These are phyloP conservation scores for Spatula clypeata DNA, from an alignment of 2,797 vertebrate genomes.

Conservation along the genomic window DNA sequence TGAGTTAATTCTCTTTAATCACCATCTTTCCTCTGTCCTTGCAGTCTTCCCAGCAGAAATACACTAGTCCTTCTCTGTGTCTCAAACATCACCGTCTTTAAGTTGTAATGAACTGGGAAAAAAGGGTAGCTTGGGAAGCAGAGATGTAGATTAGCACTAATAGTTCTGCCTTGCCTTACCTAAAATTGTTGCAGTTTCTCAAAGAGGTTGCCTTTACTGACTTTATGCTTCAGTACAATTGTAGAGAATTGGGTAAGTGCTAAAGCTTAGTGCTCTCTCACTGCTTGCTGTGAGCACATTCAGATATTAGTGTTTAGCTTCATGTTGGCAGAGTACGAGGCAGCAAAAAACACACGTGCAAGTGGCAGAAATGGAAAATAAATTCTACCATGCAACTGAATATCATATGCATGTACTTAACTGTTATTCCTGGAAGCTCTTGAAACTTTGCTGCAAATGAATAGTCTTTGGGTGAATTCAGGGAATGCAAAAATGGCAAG, in stretches of 20 bases:
- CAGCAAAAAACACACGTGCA: neutral
- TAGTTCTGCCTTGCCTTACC: neutral
- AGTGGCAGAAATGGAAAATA: neutral
- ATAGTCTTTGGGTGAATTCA: neutral
- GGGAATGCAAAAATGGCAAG: neutral
- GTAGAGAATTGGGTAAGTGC: neutral
- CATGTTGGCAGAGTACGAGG: neutral
- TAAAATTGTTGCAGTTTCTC: neutral
- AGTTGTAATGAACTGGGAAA: neutral
- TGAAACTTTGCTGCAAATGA: neutral
- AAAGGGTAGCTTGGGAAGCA: neutral
- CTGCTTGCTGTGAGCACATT: neutral
- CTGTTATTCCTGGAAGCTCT: neutral
- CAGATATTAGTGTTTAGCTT: neutral
- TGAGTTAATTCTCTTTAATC: neutral
- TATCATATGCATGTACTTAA: neutral
- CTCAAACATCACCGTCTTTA: neutral
- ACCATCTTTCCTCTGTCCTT: neutral
- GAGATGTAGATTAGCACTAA: neutral
- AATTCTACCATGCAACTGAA: neutral
- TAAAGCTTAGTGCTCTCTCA: neutral
- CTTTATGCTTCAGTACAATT: neutral
- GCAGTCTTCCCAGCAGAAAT: neutral
- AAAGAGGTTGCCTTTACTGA: neutral
- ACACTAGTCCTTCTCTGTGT: neutral